Base-by-base conservation (phyloP, 2,888 invertebrate genomes). In the Diaperis boleti region DNA sequence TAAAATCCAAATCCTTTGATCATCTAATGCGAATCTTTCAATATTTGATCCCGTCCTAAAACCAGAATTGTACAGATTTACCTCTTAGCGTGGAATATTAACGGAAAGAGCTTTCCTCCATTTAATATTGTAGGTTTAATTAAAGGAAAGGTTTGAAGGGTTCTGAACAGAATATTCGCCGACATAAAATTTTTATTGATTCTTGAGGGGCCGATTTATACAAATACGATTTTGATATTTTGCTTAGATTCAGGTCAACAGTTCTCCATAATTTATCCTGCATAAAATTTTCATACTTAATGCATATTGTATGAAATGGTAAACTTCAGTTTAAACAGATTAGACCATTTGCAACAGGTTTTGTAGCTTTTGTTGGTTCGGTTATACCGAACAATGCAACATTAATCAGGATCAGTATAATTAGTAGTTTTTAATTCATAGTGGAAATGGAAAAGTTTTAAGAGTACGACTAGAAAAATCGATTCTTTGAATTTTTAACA, bases 221-320 rank as follows among this genome's bases (percentile, higher is more conserved):
- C 37, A 26, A 42, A 35, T 15, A 31, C 15, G 37, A 31, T 29
- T 59, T 59, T 59, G n/a, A 59, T 35, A 60, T 52, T 57, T 49
- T 37, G 49, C 10, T 26, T 39, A 59, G 59, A 60, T 60, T 61
- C 44, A 62, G 64, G 62, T 62, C 67, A 64, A 59, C 60, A 59
- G 49, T 57, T 56, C 26, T 13, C 13, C 49, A 63, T 64, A 66
- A 68, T 66, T 63, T 61, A 60, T 52, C 55, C 44, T 29, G 10
- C 57, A 15, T 68, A 66, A 68, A 66, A 64, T 66, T 68, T 68
- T 59, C 18, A 65, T 64, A 63, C 45, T 42, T 66, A 49, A 62
- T 55, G 52, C 50, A 49, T 59, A 68, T 18, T n/a, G 35, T 65
- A 64, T 64, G 41, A 52, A 64, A 42, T 42, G 49, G 37, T 62